Conservation (phyloP, 2,888 invertebrate genomes). For the Eupithecia vulgata region DNA sequence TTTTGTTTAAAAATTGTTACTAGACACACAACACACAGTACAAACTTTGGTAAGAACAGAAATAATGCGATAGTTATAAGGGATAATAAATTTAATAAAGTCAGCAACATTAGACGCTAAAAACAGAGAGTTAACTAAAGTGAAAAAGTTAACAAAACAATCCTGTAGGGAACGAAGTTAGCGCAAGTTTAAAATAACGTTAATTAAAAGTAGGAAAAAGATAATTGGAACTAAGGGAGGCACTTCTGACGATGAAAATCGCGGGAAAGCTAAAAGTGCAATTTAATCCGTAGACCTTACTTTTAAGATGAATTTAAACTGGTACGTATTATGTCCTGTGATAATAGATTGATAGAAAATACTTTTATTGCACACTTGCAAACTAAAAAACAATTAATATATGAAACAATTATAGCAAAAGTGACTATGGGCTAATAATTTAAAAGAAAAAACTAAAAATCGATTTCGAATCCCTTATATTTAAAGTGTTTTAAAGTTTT, state of each 20-base stretch:
- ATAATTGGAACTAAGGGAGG: slow-evolving; percentile 26
- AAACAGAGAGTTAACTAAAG: slow-evolving; percentile 13
- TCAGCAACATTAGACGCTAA: background rate
- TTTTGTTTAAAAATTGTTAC: no score
- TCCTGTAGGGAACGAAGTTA: slow-evolving; percentile 18
- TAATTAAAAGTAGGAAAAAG: slow-evolving; percentile 30
- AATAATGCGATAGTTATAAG: background rate
- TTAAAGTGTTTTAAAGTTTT: no score
- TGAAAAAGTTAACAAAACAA: slow-evolving; percentile 20
- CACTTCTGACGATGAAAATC: slow-evolving; percentile 13
- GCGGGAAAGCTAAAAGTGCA: background rate
- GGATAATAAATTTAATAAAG: background rate
- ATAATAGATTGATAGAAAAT: background rate
- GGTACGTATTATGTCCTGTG: background rate
- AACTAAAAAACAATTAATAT: no score
- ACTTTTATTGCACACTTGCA: no score
- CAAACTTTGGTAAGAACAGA: no score
- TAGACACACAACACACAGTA: no score
- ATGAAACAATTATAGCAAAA: no score
- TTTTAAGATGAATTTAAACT: slow-evolving; percentile 3
- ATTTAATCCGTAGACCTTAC: background rate
- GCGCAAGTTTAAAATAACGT: slow-evolving; percentile 23
- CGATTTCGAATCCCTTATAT: no score
- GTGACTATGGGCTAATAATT: no score
- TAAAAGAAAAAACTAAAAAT: no score